Conservation (phyloP, 2,797 vertebrate species). For the Falco concolor region DNA sequence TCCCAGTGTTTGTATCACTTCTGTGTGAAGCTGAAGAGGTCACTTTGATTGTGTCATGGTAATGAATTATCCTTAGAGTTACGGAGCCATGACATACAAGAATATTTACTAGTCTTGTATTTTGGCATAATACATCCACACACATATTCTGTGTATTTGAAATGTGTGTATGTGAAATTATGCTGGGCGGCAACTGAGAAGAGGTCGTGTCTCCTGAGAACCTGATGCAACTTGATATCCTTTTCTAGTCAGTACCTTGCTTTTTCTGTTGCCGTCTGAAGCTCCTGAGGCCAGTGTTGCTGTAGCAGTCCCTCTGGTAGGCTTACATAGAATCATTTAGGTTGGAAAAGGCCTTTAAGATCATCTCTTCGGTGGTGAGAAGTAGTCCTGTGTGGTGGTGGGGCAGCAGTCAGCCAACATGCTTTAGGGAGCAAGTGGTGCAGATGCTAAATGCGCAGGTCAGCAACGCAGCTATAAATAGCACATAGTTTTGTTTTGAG, state of each 20-base stretch:
- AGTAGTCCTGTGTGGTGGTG: background rate
- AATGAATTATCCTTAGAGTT: background rate
- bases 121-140: background rate
- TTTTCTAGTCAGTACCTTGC: background rate
- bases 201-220: background rate
- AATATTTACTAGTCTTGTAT: background rate
- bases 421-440: too few relatives aligned
- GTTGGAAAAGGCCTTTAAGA: too few relatives aligned
- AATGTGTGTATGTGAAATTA: background rate
- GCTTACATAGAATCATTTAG: background rate
- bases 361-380: background rate
- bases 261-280: background rate
- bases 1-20: background rate
- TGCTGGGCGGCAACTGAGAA: background rate
- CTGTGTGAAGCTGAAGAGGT: background rate
- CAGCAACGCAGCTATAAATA: too few relatives aligned
- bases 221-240: too few relatives aligned
- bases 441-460: background rate
- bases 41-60: background rate
- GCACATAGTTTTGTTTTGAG: fast-evolving
- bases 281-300: background rate
- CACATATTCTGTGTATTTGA: background rate
- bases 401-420: background rate
- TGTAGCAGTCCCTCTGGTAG: background rate
- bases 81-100: background rate